A percentile compares a stretch with the other conserved stretches of the same genome.
These are phyloP conservation scores for Napeogenes sylphis DNA, from an alignment of 2,888 invertebrate genomes.

Conservation along the genomic window DNA sequence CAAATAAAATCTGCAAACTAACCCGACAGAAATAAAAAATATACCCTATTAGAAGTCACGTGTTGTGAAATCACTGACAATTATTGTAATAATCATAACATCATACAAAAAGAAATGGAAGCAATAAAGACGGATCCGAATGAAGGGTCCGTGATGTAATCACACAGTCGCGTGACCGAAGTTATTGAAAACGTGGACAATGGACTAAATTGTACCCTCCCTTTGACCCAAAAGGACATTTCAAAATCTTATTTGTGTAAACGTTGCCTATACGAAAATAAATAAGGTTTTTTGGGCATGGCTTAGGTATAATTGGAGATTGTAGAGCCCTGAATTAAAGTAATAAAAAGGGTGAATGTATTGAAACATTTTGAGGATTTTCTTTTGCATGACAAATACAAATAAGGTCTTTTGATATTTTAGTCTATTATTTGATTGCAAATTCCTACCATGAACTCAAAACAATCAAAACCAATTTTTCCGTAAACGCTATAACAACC, in stretches of 20 bases:
- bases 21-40: neutral
- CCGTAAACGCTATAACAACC: neutral
- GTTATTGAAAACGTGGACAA: slow-evolving; percentile 32
- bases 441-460: too few relatives aligned
- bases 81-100: slow-evolving; percentile 22
- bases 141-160: slow-evolving; percentile 29
- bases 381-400: neutral
- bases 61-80: slow-evolving; percentile 3
- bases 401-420: neutral
- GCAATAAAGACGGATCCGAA: slow-evolving; percentile 15
- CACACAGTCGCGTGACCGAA: slow-evolving; percentile 28
- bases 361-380: neutral
- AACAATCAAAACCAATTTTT: neutral
- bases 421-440: too few relatives aligned
- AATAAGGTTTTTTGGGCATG: slow-evolving; percentile 9
- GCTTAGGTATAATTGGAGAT: slow-evolving; percentile 7
- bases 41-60: neutral
- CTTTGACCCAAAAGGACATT: slow-evolving; percentile 22
- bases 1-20: neutral
- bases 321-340: slow-evolving; percentile 4
- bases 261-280: slow-evolving; percentile 7
- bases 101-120: slow-evolving; percentile 14
- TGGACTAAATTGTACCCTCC: slow-evolving; percentile 24
- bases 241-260: slow-evolving; percentile 10
- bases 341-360: slow-evolving; percentile 1